Base-by-base conservation (phyloP, 2,888 invertebrate genomes). In the Tetropium fuscum region DNA sequence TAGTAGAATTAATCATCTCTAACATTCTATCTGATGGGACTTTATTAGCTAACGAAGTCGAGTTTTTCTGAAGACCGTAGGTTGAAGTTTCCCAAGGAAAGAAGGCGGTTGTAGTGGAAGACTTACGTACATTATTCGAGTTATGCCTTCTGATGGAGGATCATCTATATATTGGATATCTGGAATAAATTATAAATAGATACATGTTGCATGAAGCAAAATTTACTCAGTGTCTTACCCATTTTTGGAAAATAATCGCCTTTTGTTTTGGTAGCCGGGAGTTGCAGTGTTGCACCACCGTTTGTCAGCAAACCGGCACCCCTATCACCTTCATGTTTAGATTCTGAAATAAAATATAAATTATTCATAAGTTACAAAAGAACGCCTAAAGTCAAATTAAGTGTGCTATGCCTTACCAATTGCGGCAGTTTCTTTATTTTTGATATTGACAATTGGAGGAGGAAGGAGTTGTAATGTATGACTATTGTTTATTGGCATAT, bases 61-160 rank as follows among this genome's bases (percentile, higher is more conserved):
- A 13, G 16, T 15, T 36, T 15, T 36, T 36, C 15, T 36, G 36
- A 36, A 36, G 36, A n/a, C 13, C 3, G 15, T 13, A 36, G 13
- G 36, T 36, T 15, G 36, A 36, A 36, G 15, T 36, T 36, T 36
- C 36, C 36, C 13, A 36, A 36, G 15, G 15, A 36, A 36, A 11
- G 36, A 15, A 36, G 16, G 36, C 7, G 16, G 15, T 36, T 36
- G 36, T 36, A 36, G 16, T 36, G 36, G 15, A 15, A 15, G 16
- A 36, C 36, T 36, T 36, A 15, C 13, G 3, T 15, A 8, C 36
- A 36, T 36, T 36, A 36, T 3, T 13, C 36, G 36, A 36, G 36
- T 15, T 36, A 36, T 4, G 15, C 36, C 36, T 36, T 36, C 4
- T n/a, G 36, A 13, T 13, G 36, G 36, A 36, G 16, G 16, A 13